Conservation (phyloP, 2,797 vertebrate species). For the Phalloptychus januarius region DNA sequence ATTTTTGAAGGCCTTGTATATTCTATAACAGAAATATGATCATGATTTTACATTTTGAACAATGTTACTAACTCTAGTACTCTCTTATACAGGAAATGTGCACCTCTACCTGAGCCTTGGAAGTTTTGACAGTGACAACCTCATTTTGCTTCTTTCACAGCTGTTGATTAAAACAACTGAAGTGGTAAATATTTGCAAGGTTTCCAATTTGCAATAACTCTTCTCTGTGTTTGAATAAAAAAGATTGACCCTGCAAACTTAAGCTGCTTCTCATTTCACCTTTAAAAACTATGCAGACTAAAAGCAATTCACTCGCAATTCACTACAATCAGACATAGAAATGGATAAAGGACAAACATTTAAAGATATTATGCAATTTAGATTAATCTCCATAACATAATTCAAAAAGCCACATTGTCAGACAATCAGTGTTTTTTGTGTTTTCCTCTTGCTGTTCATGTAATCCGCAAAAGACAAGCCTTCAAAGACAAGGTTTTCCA, state of each 20-base stretch:
- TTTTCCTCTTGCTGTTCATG: background rate
- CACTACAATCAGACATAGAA: background rate
- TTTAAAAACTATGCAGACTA: constrained; percentile 12
- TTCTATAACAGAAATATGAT: constrained; percentile 23
- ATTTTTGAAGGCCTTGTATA: background rate
- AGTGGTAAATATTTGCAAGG: constrained; percentile 15
- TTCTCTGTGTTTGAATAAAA: constrained; percentile 22
- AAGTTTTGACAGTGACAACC: constrained; percentile 26
- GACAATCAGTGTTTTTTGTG: constrained; percentile 5
- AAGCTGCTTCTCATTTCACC: constrained; percentile 16
- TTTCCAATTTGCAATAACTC: constrained; percentile 30
- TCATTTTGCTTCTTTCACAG: constrained; percentile 23
- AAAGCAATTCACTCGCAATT: background rate
- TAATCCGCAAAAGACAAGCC: constrained; percentile 10
- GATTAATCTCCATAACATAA: constrained; percentile 1
- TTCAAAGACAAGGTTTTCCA: constrained; percentile 21
- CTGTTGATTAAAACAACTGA: constrained; percentile 34
- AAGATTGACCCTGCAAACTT: constrained; percentile 20
- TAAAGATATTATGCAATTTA: background rate
- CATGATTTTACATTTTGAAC: constrained; percentile 67
- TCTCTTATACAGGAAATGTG: constrained; percentile 31
- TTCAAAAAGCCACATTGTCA: constrained; percentile 3
- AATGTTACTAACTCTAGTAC: constrained; percentile 43
- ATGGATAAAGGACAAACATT: background rate
- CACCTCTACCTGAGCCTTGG: background rate